Base-by-base conservation (phyloP, 2,888 invertebrate species). In the Blastobasis lacticolella region DNA sequence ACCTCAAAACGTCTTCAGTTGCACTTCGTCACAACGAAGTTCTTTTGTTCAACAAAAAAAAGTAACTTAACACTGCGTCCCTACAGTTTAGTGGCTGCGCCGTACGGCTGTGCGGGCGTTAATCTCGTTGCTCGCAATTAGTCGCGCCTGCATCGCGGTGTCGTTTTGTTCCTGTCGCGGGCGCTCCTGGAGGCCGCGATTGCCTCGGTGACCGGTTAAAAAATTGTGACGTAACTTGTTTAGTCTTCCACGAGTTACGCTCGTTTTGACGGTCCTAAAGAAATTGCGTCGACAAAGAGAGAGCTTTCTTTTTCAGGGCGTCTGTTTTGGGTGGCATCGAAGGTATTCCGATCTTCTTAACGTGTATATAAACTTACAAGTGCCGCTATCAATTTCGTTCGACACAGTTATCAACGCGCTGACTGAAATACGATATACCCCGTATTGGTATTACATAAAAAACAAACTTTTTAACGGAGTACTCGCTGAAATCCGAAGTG, bases 61-160 rank as follows among this genome's bases (percentile, higher is more conserved):
- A 6, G 1, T 43, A 10, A 43, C 9, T 6, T 10, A 43, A 43
- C 43, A 43, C n/a, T 43, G 43, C 74, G 73, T 76, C 74, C 72
- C 23, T 23, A 23, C 69, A 71, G 75, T 81, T 81, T 78, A 81
- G 75, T 78, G 77, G 71, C 71, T 23, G 23, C 23, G 23, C 23
- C 23, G 23, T 23, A 23, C 23, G 23, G 23, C 23, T 73, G 69
- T 77, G 73, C 75, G 74, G 72, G 80, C 78, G 82, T 81, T 85
- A 84, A 85, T 85, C 83, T 81, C 72, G 81, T 85, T 85, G 81
- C 77, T 78, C 77, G 78, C 83, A 82, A 84, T 86, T 83, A 83
- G 81, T 80, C 71, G 73, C 69, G 75, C 74, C 67, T 75, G 71
- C 78, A 75, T 78, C 75, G 72, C 75, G 23, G 23, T 23, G 23